Evolutionary conservation across 2,888 invertebrate genomes (phyloP), one percentile per base, ranked within the genome.

Genomic region (Lasioglossum lativentre): DNA sequence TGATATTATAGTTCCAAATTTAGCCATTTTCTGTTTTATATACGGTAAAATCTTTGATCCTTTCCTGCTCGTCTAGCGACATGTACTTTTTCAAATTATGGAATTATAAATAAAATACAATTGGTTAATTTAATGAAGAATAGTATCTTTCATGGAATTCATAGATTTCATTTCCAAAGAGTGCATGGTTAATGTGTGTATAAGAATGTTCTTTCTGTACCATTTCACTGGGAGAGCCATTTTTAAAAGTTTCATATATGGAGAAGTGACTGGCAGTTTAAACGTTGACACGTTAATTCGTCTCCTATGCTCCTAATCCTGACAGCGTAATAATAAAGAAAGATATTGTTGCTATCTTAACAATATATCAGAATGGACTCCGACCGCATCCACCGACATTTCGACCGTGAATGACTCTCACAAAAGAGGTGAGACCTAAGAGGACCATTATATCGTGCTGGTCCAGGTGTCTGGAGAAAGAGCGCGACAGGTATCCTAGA

Each of bases 361-460:
- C 23, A 40, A 38, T 38, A 10, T 40, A n/a, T 70, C 38, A n/a
- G 23, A 40, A 40, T 40, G n/a, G 10, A 70, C n/a, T 23, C n/a
- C 19, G 52, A 42, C 14, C 16, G 38, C 16, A 27, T 52, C 14
- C 16, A 23, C 14, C 68, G 56, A 66, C 30, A 45, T 71, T 70
- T 56, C 45, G 40, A 71, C 5, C 38, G 40, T 73, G 42, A 73
- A 73, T 52, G 38, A 40, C 19, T 16, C 23, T 59, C 56, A 70
- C 56, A n/a, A 56, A 56, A 83, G 66, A 73, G 40, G 68, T 16
- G 59, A 70, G 34, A 52, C 4, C 16, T 30, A n/a, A 56, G 82
- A 27, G 68, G 45, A 34, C 45, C 80, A 84, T 85, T 78, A 78
- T 78, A 78, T 85, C 75, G 56, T n/a, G 12, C 72, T 63, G 70